Evolutionary conservation across 2,113 vertebrate genomes (phyloP).

Genomic region (Boleophthalmus pectinirostris): DNA sequence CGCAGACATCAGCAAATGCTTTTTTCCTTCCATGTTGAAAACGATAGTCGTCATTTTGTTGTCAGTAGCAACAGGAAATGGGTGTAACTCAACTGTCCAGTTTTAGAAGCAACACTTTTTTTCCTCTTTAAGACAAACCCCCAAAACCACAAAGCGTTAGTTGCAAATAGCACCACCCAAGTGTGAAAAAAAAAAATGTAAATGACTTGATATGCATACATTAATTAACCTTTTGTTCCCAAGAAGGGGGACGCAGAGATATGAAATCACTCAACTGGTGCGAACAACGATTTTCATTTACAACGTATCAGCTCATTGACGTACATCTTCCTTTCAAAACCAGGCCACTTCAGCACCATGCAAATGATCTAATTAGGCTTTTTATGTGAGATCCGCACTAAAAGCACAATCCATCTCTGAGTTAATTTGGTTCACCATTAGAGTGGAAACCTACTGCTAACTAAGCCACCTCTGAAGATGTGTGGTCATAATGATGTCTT

Average conservation of each 20-base stretch:
- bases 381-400: conserved; percentile 16
- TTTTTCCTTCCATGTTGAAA: neutral
- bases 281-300: neutral
- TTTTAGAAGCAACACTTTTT: conserved; percentile 29
- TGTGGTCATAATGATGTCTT: conserved; percentile 37
- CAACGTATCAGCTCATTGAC: neutral
- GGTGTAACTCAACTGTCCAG: conserved; percentile 18
- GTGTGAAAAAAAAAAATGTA: neutral
- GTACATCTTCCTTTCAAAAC: conserved; percentile 15
- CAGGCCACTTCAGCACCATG: conserved; percentile 26
- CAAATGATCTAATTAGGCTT: conserved; percentile 54
- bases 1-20: neutral
- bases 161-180: neutral
- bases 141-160: neutral
- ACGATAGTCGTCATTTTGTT: conserved; percentile 1
- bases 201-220: conserved; percentile 1
- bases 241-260: neutral
- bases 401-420: conserved; percentile 38
- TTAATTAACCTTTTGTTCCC: conserved; percentile 3
- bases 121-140: conserved; percentile 12
- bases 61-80: conserved; percentile 55
- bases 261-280: conserved; percentile 6
- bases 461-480: conserved; percentile 23
- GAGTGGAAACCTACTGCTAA: conserved; percentile 38
- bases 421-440: conserved; percentile 44